Conservation (phyloP, 2,888 invertebrate genomes). For the Furcula furcula region DNA sequence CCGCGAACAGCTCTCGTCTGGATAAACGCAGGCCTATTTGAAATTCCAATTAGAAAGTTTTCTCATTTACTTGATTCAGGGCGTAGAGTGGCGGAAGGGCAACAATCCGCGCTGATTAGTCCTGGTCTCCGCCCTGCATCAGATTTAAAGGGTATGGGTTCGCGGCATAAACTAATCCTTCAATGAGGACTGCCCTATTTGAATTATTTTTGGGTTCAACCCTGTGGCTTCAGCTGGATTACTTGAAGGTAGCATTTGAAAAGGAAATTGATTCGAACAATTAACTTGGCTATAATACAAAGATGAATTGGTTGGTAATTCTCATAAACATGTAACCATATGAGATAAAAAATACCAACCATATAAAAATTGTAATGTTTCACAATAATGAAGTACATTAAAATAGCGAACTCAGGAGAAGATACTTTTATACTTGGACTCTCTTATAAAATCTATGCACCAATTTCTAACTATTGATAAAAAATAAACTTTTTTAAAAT, state of each 20-base stretch:
- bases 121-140: slow-evolving; percentile 65
- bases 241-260: slow-evolving; percentile 32
- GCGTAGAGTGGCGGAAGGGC: slow-evolving; percentile 74
- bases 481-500: too few species aligned
- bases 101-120: slow-evolving; percentile 78
- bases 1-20: slow-evolving; percentile 69
- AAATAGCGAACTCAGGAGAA: too few species aligned
- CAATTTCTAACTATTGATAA: neutral
- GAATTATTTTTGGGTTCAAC: slow-evolving; percentile 53
- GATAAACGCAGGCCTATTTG: slow-evolving; percentile 77
- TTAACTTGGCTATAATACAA: slow-evolving; percentile 24
- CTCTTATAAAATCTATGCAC: too few species aligned
- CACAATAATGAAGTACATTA: too few species aligned
- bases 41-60: slow-evolving; percentile 82
- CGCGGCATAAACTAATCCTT: slow-evolving; percentile 69
- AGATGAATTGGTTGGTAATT: too few species aligned
- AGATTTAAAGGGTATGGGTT: slow-evolving; percentile 69
- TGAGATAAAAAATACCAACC: too few species aligned
- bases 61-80: slow-evolving; percentile 80
- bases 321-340: too few species aligned
- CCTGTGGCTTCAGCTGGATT: slow-evolving; percentile 34
- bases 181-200: slow-evolving; percentile 53
- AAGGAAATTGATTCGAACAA: slow-evolving; percentile 31
- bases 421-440: too few species aligned
- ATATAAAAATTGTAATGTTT: too few species aligned